Conservation (phyloP, 2,797 vertebrate species). For the Sciaenops ocellatus region DNA sequence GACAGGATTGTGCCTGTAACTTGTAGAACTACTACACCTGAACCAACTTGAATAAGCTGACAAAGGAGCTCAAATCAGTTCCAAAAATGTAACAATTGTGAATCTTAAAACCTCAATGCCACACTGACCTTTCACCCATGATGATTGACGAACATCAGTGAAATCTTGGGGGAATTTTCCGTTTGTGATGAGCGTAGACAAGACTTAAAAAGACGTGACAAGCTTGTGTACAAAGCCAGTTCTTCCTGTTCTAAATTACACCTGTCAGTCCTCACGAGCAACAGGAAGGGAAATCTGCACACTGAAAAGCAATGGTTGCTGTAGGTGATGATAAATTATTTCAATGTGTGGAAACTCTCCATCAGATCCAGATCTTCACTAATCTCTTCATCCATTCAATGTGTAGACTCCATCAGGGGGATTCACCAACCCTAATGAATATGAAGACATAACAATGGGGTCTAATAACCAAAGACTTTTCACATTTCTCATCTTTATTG, state of each 20-base stretch:
- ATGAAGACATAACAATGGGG: too few relatives aligned
- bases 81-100: not conserved
- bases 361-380: not conserved
- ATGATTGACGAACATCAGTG: not conserved
- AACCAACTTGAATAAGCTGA: not conserved
- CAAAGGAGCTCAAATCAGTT: not conserved
- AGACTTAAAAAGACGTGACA: not conserved
- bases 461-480: too few relatives aligned
- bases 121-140: slow-evolving; percentile 25
- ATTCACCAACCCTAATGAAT: too few relatives aligned
- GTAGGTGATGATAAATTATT: not conserved
- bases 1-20: not conserved
- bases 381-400: not conserved
- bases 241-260: slow-evolving; percentile 12
- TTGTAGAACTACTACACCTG: not conserved
- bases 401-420: too few relatives aligned
- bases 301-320: not conserved
- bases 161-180: not conserved
- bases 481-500: too few relatives aligned
- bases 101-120: slow-evolving; percentile 10
- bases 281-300: not conserved
- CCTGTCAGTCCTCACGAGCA: not conserved
- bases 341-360: not conserved
- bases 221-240: slow-evolving; percentile 23
- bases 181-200: too few relatives aligned